Percentiles rank a stretch among this genome's conserved stretches.
Evolutionary conservation across 2,888 invertebrate species (phyloP).

Genomic region (Eupithecia centaureata): DNA sequence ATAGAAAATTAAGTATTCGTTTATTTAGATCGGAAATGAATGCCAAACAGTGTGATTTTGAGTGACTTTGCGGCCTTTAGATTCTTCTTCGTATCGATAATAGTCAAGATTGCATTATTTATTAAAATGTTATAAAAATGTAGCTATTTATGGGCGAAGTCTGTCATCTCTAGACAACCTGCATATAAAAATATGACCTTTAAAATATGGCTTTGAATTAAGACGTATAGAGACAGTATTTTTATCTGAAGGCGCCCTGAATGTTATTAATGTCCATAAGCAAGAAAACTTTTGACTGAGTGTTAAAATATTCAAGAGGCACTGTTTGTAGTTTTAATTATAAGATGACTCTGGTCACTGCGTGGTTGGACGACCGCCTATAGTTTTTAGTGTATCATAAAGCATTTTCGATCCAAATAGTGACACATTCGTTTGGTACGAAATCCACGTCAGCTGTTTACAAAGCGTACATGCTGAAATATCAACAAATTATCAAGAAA

Average conservation of each 20-base stretch:
- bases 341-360: slow-evolving; percentile 74
- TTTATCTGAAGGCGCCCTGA: slow-evolving; percentile 9
- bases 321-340: slow-evolving; percentile 44
- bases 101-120: slow-evolving; percentile 10
- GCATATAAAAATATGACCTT: background rate
- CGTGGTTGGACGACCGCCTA: slow-evolving; percentile 79
- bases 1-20: slow-evolving; percentile 2
- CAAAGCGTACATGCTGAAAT: slow-evolving; percentile 12
- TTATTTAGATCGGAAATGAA: slow-evolving; percentile 21
- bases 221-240: background rate
- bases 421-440: slow-evolving; percentile 7
- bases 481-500: slow-evolving; percentile 19
- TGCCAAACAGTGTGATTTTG: slow-evolving; percentile 30
- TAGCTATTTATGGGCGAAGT: background rate
- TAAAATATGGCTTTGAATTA: background rate
- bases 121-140: slow-evolving; percentile 13
- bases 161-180: background rate
- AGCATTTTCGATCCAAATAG: slow-evolving; percentile 35
- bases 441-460: slow-evolving; percentile 35
- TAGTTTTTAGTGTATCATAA: slow-evolving; percentile 66
- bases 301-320: background rate
- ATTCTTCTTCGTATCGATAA: slow-evolving; percentile 20
- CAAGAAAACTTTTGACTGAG: background rate
- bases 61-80: slow-evolving; percentile 38
- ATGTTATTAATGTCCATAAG: slow-evolving; percentile 12